Base-by-base conservation (phyloP, 2,888 invertebrate genomes). In the Catocala fraxini region DNA sequence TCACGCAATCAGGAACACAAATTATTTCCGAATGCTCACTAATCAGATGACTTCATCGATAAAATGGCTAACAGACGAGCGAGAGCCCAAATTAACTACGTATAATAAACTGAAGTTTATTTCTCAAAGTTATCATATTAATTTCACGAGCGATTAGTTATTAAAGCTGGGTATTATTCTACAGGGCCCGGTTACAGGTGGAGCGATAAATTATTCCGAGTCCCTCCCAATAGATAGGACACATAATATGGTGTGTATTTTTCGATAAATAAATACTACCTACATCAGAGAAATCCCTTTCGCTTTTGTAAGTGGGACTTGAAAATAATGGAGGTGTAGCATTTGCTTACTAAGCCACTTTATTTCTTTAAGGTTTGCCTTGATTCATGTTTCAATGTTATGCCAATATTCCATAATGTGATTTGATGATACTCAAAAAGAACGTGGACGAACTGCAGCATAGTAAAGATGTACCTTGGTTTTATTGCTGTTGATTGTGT, bases 61-160 rank as follows among this genome's bases (percentile, higher is more conserved):
- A 60, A 65, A 63, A 56, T 59, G 13, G 5, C 45, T 51, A 33
- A 52, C 35, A 41, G 54, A 62, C 62, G 58, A 51, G 49, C 41
- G 49, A 51, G 41, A 73, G 70, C 67, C 65, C 57, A 70, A 66
- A 76, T 76, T 51, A 67, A 81, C 68, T 63, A 75, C 62, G 51
- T 63, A 63, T 67, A 74, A 70, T 74, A 77, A 76, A 74, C 67
- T 65, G 65, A 61, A 70, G 61, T 67, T 68, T 68, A 75, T 72
- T 75, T 70, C 70, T 72, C 70, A 77, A 83, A 85, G 78, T 85
- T 85, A 81, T 81, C 83, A 70, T 81, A 85, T 84, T 79, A 85
- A 86, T 86, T 85, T 83, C 66, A 73, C 69, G 62, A 79, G 72
- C 80, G 81, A 83, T 86, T 84, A 85, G 82, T 80, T 80, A 75